Percentiles rank a stretch among this genome's conserved stretches.
These are phyloP conservation scores for Pseudocheirus occidentalis DNA, from an alignment of 2,797 vertebrate genomes.

Conservation along the genomic window DNA sequence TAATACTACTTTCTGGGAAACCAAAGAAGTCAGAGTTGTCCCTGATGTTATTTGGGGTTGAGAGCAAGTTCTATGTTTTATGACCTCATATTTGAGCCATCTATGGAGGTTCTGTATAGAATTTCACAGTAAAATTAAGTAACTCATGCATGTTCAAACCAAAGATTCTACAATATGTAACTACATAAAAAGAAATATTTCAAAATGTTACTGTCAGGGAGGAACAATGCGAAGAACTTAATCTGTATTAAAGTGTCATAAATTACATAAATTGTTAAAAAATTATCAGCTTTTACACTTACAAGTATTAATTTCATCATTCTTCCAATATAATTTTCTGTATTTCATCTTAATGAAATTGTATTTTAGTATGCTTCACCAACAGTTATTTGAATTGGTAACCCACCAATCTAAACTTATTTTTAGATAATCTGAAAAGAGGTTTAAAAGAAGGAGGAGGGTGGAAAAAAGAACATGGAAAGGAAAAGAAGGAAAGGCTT, in stretches of 20 bases:
- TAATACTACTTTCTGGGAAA: slow-evolving; percentile 44
- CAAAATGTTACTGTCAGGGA: slow-evolving; percentile 20
- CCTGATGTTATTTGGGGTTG: slow-evolving; percentile 45
- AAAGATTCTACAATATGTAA: slow-evolving; percentile 7
- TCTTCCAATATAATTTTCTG: slow-evolving; percentile 28
- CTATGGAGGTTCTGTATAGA: slow-evolving; percentile 1
- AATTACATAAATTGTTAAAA: not conserved
- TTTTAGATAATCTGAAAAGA: not conserved
- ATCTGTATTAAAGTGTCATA: slow-evolving; percentile 29
- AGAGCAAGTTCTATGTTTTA: slow-evolving; percentile 34
- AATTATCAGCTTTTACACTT: slow-evolving; percentile 41
- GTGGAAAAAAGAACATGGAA: not conserved
- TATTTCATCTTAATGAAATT: slow-evolving; percentile 17
- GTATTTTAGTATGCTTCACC: slow-evolving; percentile 45
- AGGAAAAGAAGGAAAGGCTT: not conserved
- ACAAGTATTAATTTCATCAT: slow-evolving; percentile 23
- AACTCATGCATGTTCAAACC: not conserved
- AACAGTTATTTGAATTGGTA: not conserved
- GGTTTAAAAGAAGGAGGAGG: not conserved
- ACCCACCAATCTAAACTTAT: not conserved
- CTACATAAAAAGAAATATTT: slow-evolving; percentile 41
- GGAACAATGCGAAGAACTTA: slow-evolving; percentile 42
- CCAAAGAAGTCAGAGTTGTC: not conserved
- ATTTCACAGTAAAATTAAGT: not conserved
- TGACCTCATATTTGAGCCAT: not conserved